Conservation (phyloP, 2,797 vertebrate genomes). For the Trachurus trachurus region DNA sequence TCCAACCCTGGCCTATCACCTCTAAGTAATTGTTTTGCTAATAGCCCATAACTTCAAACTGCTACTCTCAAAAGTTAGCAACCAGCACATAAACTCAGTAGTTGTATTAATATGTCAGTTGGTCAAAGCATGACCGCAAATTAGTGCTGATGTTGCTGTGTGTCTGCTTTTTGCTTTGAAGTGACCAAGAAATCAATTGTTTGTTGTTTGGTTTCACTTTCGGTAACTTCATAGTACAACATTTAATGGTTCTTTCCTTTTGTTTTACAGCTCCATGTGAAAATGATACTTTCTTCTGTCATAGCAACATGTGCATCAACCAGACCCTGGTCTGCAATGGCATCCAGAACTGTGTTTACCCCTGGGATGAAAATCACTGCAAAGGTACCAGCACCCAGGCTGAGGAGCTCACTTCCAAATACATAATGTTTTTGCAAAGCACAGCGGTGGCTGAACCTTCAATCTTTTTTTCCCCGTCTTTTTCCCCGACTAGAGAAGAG, state of each 20-base stretch:
- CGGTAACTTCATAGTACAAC: neutral
- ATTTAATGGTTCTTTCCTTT: neutral
- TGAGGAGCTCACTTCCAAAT: neutral
- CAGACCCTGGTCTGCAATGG: constrained; percentile 97
- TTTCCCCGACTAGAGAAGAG: constrained; percentile 88
- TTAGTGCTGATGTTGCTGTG: too few species aligned
- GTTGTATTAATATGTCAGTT: too few species aligned
- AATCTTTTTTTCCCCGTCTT: neutral
- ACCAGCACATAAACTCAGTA: too few species aligned
- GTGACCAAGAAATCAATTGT: too few species aligned
- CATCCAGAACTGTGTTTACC: constrained; percentile 98
- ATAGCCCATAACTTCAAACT: too few species aligned
- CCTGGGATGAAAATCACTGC: constrained; percentile 99
- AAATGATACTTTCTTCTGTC: constrained; percentile 95
- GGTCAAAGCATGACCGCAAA: too few species aligned
- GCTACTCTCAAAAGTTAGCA: too few species aligned
- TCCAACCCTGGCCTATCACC: neutral
- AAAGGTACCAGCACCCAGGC: constrained; percentile 86
- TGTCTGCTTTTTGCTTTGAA: too few species aligned
- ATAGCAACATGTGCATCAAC: constrained; percentile 99
- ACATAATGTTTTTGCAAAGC: neutral
- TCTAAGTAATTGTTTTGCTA: too few species aligned
- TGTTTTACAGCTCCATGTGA: constrained; percentile 92
- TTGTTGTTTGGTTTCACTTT: neutral
- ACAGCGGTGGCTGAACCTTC: neutral